Percentiles rank a stretch among this genome's conserved stretches.
phyloP scores from a whole-genome alignment of 2,888 invertebrate species.

The Bombylius major region DNA sequence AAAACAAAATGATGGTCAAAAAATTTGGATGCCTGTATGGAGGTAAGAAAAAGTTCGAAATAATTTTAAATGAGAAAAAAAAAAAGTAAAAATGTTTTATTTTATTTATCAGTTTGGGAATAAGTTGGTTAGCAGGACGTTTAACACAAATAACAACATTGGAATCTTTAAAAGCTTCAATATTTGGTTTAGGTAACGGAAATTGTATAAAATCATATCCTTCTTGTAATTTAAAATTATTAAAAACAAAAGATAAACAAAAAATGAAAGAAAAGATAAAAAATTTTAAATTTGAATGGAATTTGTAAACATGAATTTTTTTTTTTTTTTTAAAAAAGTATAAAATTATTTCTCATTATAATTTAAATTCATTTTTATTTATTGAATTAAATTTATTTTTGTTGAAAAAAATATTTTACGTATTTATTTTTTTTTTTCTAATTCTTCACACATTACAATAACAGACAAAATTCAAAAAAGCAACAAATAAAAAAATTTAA shows the following conservation, averaged over 20 bases:
- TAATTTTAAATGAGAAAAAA: not conserved
- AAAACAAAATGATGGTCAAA: conserved; percentile 40
- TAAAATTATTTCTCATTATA: no score
- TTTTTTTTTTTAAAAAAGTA: no score
- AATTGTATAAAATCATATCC: conserved; percentile 50
- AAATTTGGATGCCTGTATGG: conserved; percentile 63
- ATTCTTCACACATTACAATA: no score
- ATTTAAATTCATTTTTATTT: no score
- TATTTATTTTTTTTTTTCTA: no score
- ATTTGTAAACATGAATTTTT: not conserved
- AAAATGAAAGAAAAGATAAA: not conserved
- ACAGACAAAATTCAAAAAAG: no score
- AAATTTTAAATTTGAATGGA: conserved; percentile 1
- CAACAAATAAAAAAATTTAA: no score
- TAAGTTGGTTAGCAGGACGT: conserved; percentile 58
- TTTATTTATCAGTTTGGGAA: conserved; percentile 48
- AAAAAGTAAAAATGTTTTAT: not conserved
- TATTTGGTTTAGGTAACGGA: conserved; percentile 54
- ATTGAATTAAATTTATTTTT: no score
- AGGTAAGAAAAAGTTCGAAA: conserved; percentile 40
- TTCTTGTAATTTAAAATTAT: not conserved
- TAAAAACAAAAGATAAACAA: not conserved
- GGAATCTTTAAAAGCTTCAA: conserved; percentile 51
- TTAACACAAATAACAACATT: conserved; percentile 38
- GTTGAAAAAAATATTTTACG: no score